Evolutionary conservation across 2,797 vertebrate species (phyloP).

Genomic region (Sebastes aleutianus): DNA sequence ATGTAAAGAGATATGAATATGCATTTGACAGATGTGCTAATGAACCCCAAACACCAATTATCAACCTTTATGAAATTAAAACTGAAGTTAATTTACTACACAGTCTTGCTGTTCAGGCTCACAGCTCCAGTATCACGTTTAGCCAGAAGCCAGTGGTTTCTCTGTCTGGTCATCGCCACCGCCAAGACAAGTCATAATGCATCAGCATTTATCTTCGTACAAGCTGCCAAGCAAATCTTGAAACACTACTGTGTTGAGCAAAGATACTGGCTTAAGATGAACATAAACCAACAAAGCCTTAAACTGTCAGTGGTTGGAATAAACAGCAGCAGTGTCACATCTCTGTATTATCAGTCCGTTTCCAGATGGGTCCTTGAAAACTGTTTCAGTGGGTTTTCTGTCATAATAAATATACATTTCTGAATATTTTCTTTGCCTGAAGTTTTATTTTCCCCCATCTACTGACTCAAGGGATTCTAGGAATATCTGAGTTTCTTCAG

Average conservation of each 20-base stretch:
- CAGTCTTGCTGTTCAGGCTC: background rate
- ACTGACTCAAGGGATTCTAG: background rate
- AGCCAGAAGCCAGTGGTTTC: slow-evolving; percentile 13
- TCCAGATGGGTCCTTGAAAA: background rate
- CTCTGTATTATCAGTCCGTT: background rate
- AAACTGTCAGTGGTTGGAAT: slow-evolving; percentile 1
- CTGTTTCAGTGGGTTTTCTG: background rate
- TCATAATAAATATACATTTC: background rate
- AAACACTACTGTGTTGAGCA: background rate
- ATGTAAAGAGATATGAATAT: background rate
- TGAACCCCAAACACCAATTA: background rate
- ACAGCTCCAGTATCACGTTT: background rate
- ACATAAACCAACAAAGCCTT: background rate
- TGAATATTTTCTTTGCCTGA: background rate
- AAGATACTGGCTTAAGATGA: slow-evolving; percentile 1
- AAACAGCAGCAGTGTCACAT: slow-evolving; percentile 6
- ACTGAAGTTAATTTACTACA: background rate
- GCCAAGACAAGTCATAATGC: slow-evolving; percentile 27
- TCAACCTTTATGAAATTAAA: background rate
- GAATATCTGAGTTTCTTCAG: background rate
- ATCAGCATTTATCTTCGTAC: slow-evolving; percentile 26
- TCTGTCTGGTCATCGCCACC: slow-evolving; percentile 16
- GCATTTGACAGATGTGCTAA: background rate
- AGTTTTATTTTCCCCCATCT: background rate
- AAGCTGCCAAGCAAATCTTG: slow-evolving; percentile 10